Conservation (phyloP, 2,797 vertebrate species). For the Protosalanx chinensis region DNA sequence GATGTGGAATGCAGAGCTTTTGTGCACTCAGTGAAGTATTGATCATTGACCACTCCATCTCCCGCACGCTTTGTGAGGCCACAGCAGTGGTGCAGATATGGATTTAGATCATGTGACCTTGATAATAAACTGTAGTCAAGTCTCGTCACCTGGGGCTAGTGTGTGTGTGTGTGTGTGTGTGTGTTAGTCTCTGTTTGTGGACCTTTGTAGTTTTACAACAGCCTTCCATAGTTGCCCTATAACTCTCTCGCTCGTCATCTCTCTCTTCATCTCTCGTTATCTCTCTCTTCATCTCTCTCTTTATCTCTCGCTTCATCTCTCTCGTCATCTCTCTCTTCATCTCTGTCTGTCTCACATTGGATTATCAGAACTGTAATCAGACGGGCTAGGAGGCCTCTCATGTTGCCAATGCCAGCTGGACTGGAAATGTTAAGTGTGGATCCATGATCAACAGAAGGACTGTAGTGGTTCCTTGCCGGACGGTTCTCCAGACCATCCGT, state of each 20-base stretch:
- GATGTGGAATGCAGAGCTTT: constrained; percentile 38
- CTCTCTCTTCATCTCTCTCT: no score
- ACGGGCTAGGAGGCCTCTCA: background rate
- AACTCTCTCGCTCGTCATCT: background rate
- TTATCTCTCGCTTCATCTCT: no score
- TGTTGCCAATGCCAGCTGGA: background rate
- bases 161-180: background rate
- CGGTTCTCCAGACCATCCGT: constrained; percentile 25
- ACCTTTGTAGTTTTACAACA: no score
- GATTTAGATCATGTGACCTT: constrained; percentile 56
- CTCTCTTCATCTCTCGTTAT: no score
- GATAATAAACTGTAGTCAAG: constrained; percentile 43
- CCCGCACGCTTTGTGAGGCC: constrained; percentile 37
- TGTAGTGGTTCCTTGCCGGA: constrained; percentile 30
- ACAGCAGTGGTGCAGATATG: constrained; percentile 48
- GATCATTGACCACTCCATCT: constrained; percentile 38
- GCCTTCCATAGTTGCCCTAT: no score
- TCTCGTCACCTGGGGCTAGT: constrained; percentile 12
- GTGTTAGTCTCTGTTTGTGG: background rate
- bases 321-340: background rate
- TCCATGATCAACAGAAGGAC: constrained; percentile 36
- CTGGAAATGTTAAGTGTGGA: background rate
- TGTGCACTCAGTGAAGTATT: constrained; percentile 63
- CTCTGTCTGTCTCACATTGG: background rate
- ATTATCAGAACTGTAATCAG: background rate